A percentile compares a stretch with the other conserved stretches of the same genome.
phyloP scores from a whole-genome alignment of 2,797 vertebrate genomes.

The Ptychadena robeensis region DNA sequence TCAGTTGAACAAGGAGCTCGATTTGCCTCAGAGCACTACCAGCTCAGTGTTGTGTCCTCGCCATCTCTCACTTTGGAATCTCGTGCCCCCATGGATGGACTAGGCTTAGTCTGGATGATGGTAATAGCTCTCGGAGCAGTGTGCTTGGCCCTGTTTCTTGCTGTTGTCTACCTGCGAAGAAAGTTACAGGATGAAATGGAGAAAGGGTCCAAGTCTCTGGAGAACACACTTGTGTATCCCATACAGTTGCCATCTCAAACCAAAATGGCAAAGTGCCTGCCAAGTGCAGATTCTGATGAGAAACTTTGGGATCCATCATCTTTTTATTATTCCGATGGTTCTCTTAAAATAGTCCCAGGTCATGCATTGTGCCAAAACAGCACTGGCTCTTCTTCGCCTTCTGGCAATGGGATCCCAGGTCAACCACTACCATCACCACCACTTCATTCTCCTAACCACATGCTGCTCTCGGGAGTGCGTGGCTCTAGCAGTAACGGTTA shows the following conservation, averaged over 20 bases:
- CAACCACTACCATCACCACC: constrained; percentile 86
- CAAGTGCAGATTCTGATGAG: constrained; percentile 88
- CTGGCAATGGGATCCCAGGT: constrained; percentile 80
- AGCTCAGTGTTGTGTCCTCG: constrained; percentile 83
- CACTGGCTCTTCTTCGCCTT: constrained; percentile 67
- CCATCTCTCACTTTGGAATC: constrained; percentile 85
- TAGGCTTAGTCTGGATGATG: constrained; percentile 90
- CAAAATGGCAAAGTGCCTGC: constrained; percentile 81
- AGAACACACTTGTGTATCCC: constrained; percentile 93
- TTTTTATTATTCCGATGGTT: constrained; percentile 94
- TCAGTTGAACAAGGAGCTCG: constrained; percentile 87
- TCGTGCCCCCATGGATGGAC: constrained; percentile 84
- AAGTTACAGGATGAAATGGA: constrained; percentile 87
- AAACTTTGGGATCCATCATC: constrained; percentile 95
- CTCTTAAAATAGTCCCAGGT: constrained; percentile 94
- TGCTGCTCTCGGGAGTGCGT: constrained; percentile 89
- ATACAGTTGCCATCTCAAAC: constrained; percentile 92
- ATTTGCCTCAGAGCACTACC: constrained; percentile 85
- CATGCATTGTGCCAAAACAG: constrained; percentile 85
- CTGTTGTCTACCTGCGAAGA: constrained; percentile 86
- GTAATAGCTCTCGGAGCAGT: constrained; percentile 88
- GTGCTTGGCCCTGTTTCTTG: constrained; percentile 86
- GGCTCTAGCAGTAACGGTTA: constrained; percentile 92
- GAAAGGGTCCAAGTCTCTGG: constrained; percentile 86
- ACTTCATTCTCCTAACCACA: constrained; percentile 89